Conservation (phyloP, 2,888 invertebrate species). For the Endotricha flammealis region DNA sequence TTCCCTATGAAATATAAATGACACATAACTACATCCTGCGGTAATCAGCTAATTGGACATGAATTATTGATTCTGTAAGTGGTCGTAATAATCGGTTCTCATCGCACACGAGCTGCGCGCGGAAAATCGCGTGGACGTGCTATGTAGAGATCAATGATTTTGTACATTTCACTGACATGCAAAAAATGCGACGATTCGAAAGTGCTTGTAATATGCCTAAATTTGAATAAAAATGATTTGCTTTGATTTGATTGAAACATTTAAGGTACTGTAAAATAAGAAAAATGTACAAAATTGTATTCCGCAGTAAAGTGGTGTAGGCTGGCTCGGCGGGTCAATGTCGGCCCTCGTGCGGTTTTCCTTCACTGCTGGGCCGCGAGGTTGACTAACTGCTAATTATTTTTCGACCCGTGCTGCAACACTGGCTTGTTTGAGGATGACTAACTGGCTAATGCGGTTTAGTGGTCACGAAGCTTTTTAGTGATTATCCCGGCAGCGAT, state of each 20-base stretch:
- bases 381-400: conserved; percentile 68
- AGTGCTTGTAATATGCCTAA: too few relatives aligned
- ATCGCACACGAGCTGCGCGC: conserved; percentile 29
- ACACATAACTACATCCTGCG: conserved; percentile 44
- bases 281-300: conserved; percentile 24
- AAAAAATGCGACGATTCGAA: too few relatives aligned
- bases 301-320: conserved; percentile 21
- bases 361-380: conserved; percentile 48
- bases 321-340: conserved; percentile 49
- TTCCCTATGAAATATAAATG: conserved; percentile 35
- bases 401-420: conserved; percentile 57
- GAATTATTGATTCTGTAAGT: conserved; percentile 56
- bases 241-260: conserved; percentile 25
- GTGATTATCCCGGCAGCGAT: conserved; percentile 26
- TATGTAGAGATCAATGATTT: conserved; percentile 31
- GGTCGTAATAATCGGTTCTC: conserved; percentile 41
- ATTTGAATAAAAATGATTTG: too few relatives aligned
- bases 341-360: conserved; percentile 55
- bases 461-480: conserved; percentile 44
- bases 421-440: conserved; percentile 45
- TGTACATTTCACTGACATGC: too few relatives aligned
- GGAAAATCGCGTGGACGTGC: conserved; percentile 30
- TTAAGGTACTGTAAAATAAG: conserved; percentile 24
- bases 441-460: conserved; percentile 52
- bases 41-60: conserved; percentile 64